Base-by-base conservation (phyloP, 2,888 invertebrate species). In the Aleiodes leptofemur region DNA sequence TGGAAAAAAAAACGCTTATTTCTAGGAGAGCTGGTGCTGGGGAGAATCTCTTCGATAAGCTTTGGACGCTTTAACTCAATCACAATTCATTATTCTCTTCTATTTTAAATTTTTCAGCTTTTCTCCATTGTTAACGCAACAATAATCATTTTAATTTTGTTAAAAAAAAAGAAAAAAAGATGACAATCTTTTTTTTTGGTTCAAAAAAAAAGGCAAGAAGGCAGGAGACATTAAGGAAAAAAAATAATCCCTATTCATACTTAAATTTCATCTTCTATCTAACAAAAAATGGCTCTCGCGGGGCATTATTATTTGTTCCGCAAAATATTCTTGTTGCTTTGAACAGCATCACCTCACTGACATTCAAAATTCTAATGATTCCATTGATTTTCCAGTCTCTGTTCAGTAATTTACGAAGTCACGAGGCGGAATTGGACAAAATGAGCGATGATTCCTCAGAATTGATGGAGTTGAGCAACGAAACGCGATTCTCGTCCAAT, bases 381-480 rank as follows among this genome's bases (percentile, higher is more conserved):
- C 9, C 43, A 23, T 3, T 43, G 9, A 43, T 85, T 79, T 88
- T 90, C 69, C 92, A 96, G 95, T 93, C 94, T 71, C 92, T 97
- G 82, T 92, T 95, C 81, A 92, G 94, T 84, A 95, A 92, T 86
- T 91, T 97, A 80, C 94, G 94, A 83, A 95, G 96, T 88, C 95
- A 96, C 79, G 97, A 97, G 90, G 93, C 93, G 16, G 96, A 96
- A 83, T 94, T 97, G 79, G 97, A 97, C 86, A 95, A 96, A 90
- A 91, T 97, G 87, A 94, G 94, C 76, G 96, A 97, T 82, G 95
- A 96, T 82, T 95, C 96, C 31, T 95, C 95, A 59, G 97, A 97
- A 84, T 90, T 97, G 14, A 94, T 95, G 77, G 96, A 96, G 85
- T 94, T 93, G 81, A 96, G 96, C 81, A 96, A 96, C 29, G 97